Evolutionary conservation across 2,888 invertebrate genomes (phyloP).

Genomic region (Andricus quercusramuli): DNA sequence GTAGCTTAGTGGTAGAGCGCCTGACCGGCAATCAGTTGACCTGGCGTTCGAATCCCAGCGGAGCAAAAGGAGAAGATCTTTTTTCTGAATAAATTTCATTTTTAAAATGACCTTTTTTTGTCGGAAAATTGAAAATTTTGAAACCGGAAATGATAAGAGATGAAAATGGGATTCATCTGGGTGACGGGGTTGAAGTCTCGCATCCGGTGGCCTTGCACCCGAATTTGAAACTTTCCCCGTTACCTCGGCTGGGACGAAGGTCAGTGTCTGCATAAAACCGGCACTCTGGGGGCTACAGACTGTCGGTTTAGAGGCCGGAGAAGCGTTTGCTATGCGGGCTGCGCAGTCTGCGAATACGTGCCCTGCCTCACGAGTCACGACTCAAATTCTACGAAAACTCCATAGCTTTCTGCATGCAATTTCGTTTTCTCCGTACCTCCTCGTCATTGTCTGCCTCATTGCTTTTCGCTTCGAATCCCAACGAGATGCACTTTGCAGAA

Average conservation of each 20-base stretch:
- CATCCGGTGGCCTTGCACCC: slow-evolving; percentile 76
- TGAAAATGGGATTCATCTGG: slow-evolving; percentile 17
- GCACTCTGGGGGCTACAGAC: slow-evolving; percentile 70
- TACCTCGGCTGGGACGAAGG: slow-evolving; percentile 72
- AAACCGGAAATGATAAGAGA: neutral
- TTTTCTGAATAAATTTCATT: too few relatives aligned
- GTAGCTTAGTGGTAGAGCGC: too few relatives aligned
- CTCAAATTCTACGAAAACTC: slow-evolving; percentile 76
- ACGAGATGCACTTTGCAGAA: neutral
- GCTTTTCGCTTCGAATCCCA: slow-evolving; percentile 43
- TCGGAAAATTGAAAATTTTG: too few relatives aligned
- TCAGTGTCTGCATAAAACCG: slow-evolving; percentile 78
- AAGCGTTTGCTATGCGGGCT: slow-evolving; percentile 76
- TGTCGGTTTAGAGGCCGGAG: slow-evolving; percentile 59
- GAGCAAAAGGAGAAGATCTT: too few relatives aligned
- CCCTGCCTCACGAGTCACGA: slow-evolving; percentile 75
- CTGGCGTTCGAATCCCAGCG: too few relatives aligned
- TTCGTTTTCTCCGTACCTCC: slow-evolving; percentile 61
- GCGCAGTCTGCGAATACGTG: slow-evolving; percentile 76
- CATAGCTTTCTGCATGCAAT: slow-evolving; percentile 69
- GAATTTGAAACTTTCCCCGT: slow-evolving; percentile 76
- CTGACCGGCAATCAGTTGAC: too few relatives aligned
- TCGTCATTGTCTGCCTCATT: slow-evolving; percentile 41
- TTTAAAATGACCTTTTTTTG: too few relatives aligned
- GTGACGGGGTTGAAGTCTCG: slow-evolving; percentile 54